Base-by-base conservation (phyloP, 2,888 invertebrate species). In the Tiliacea aurago region DNA sequence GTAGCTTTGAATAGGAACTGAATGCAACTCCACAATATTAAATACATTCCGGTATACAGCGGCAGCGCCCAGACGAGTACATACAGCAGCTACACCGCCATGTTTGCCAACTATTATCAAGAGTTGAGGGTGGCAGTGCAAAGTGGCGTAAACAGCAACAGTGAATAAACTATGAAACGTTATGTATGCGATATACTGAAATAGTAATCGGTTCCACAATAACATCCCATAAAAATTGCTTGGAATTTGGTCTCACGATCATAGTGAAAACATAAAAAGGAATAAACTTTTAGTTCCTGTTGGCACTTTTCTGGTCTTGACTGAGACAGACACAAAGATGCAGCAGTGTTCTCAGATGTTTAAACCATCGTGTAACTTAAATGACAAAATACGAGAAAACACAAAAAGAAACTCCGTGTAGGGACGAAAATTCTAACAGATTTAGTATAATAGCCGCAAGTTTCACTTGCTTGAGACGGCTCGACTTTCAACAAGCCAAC, bases 31-130 rank as follows among this genome's bases (percentile, higher is more conserved):
- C 10, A 61, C 23, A 18, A n/a, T 51, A 51, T n/a, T 33, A 33
- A 51, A 33, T 33, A 64, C 20, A 62, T 45, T 23, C 43, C 45
- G n/a, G 20, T 20, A n/a, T n/a, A 4, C 37, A 55, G 13, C 43
- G 43, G 4, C 37, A 55, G 9, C 49, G 51, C 4, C 13, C 11
- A 7, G 5, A 53, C 9, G 9, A 28, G 28, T 43, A 13, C 20
- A 20, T 28, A 23, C 20, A 49, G 43, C 28, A 18, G 15, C 55
- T 51, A 3, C 49, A 45, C 51, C 43, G 59, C 6, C 45, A 33
- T 78, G 55, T 78, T 73, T 68, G 55, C 78, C 49, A 45, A 65
- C 73, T 45, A 68, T 64, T 37, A 67, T 55, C 67, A 28, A 73
- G 37, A 49, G 53, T 33, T 11, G 41, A 23, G 9, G 45, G 18